Evolutionary conservation across 1,140 invertebrate genomes (phyloP).

Genomic region (Dufourea novaeangliae): DNA sequence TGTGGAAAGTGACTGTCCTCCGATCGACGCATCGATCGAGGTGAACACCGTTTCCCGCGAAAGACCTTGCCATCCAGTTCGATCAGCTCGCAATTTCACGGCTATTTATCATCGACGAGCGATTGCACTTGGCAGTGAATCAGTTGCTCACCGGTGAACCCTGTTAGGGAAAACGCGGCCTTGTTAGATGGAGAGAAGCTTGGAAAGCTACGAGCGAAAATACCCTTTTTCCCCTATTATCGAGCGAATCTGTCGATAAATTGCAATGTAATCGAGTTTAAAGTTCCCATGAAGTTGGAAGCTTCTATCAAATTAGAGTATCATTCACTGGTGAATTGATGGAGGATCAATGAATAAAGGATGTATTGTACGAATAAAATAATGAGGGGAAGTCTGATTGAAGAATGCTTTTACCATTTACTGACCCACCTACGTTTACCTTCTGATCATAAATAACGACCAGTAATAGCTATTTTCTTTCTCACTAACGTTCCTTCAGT

Average conservation of each 20-base stretch:
- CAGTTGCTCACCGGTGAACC: background rate
- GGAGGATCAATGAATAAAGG: too few species aligned
- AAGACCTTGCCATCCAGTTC: too few species aligned
- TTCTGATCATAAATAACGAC: background rate
- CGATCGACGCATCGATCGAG: background rate
- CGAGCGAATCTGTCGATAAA: background rate
- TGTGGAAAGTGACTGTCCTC: background rate
- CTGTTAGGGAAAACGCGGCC: background rate
- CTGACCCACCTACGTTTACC: background rate
- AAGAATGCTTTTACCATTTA: background rate
- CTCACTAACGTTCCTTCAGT: background rate
- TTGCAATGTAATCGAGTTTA: background rate
- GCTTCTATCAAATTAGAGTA: too few species aligned
- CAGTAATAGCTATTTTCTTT: too few species aligned
- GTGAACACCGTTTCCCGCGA: background rate
- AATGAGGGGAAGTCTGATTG: background rate
- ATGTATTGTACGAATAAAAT: background rate
- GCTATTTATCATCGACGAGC: constrained; percentile 43
- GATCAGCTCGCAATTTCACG: constrained; percentile 41
- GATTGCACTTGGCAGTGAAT: constrained; percentile 29
- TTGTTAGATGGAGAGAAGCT: background rate
- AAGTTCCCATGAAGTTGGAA: background rate
- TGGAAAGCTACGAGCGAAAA: background rate
- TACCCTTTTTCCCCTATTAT: background rate
- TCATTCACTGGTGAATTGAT: too few species aligned